A percentile compares a stretch with the other conserved stretches of the same genome.
Evolutionary conservation across 2,888 invertebrate genomes (phyloP).

Genomic region (Sclerodermus sp.): DNA sequence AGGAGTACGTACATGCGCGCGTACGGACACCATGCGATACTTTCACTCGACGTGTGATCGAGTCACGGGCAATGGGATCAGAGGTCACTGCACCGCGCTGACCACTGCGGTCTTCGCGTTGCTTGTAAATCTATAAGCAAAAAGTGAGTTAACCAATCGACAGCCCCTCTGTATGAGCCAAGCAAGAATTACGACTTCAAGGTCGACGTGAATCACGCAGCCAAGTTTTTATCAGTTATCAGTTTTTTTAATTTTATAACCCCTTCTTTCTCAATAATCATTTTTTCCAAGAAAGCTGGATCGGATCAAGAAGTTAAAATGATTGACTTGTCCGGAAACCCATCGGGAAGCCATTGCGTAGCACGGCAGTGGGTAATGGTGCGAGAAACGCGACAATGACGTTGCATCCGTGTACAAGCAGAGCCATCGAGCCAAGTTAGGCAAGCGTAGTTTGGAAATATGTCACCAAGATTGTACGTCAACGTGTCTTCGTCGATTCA

Average conservation of each 20-base stretch:
- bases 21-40: conserved; percentile 28
- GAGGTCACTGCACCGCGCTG: conserved; percentile 50
- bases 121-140: not conserved
- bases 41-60: conserved; percentile 47
- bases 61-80: conserved; percentile 43
- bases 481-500: too few relatives aligned
- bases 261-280: too few relatives aligned
- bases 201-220: too few relatives aligned
- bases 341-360: conserved; percentile 9
- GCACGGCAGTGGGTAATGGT: conserved; percentile 6
- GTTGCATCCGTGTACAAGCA: not conserved
- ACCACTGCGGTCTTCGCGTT: conserved; percentile 18
- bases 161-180: not conserved
- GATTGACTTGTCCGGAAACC: conserved; percentile 1
- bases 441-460: conserved; percentile 23
- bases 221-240: too few relatives aligned
- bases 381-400: conserved; percentile 11
- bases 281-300: not conserved
- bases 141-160: not conserved
- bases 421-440: conserved; percentile 17
- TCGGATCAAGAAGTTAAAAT: too few relatives aligned
- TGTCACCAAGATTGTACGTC: conserved; percentile 8
- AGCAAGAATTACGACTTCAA: too few relatives aligned
- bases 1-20: not conserved
- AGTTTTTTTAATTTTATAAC: too few relatives aligned